These are phyloP conservation scores for Aix galericulata DNA, from an alignment of 2,113 vertebrate species.

Conservation along the genomic window DNA sequence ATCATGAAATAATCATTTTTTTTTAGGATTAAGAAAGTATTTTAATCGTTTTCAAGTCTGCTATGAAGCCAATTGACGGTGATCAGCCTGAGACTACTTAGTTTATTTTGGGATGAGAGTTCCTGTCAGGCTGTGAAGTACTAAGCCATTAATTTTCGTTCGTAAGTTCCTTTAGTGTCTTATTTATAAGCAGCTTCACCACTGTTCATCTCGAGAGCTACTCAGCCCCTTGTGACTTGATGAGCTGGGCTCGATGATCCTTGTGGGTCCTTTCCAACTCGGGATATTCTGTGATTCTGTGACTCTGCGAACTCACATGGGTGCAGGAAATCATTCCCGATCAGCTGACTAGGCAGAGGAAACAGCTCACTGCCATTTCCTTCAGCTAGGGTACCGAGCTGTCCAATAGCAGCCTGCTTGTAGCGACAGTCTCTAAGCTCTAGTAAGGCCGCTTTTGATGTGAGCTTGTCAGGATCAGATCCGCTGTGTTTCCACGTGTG, in stretches of 20 bases:
- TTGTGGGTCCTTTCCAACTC: too few species aligned
- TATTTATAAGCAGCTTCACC: rapidly evolving
- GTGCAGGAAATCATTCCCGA: background rate
- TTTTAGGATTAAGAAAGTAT: background rate
- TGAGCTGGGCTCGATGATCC: too few species aligned
- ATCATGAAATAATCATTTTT: background rate
- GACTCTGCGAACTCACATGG: background rate
- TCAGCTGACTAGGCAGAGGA: background rate
- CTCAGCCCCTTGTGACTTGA: background rate
- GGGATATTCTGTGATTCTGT: too few species aligned
- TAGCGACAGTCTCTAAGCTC: rapidly evolving
- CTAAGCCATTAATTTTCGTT: rapidly evolving
- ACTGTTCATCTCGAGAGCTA: rapidly evolving
- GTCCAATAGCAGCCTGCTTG: rapidly evolving
- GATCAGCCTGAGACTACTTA: background rate
- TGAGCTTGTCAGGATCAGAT: rapidly evolving
- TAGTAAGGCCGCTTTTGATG: rapidly evolving
- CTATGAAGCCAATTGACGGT: background rate
- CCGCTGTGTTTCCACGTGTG: rapidly evolving
- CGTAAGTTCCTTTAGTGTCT: too few species aligned
- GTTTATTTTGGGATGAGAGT: background rate
- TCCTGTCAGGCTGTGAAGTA: background rate
- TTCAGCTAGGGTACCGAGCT: rapidly evolving
- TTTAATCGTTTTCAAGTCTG: background rate
- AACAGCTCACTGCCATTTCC: rapidly evolving